phyloP scores from a whole-genome alignment of 23 tunicate genomes.

The Clavelina lepadiformis region DNA sequence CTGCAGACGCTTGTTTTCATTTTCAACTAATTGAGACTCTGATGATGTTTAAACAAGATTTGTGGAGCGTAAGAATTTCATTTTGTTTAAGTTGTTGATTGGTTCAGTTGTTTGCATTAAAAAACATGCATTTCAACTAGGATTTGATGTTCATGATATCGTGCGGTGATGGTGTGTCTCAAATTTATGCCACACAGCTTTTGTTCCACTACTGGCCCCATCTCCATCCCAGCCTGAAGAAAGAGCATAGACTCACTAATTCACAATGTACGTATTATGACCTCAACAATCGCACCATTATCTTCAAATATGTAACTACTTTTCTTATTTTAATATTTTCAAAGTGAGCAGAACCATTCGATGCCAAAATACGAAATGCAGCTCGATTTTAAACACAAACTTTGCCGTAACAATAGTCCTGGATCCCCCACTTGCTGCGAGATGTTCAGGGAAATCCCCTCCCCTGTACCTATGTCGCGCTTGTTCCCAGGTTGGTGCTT shows the following conservation, averaged over 20 bases:
- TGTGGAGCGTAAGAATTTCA: slow-evolving; percentile 63
- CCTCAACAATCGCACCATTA: too few species aligned
- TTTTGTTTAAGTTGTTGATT: background rate
- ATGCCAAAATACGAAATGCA: slow-evolving; percentile 51
- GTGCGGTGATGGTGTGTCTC: slow-evolving; percentile 27
- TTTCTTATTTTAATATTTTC: too few species aligned
- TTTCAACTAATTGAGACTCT: slow-evolving; percentile 71
- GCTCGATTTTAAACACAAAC: slow-evolving; percentile 28
- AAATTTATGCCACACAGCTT: slow-evolving; percentile 52
- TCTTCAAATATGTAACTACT: too few species aligned
- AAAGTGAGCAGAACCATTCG: too few species aligned
- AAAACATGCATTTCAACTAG: too few species aligned
- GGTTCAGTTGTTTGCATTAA: too few species aligned
- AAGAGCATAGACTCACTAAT: slow-evolving; percentile 15
- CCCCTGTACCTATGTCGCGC: slow-evolving; percentile 68
- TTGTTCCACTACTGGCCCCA: slow-evolving; percentile 88
- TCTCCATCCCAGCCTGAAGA: slow-evolving; percentile 10
- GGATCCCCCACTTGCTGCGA: slow-evolving; percentile 50
- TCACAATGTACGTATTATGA: background rate
- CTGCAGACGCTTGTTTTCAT: slow-evolving; percentile 53
- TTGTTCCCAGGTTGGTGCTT: slow-evolving; percentile 66
- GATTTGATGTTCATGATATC: slow-evolving; percentile 71
- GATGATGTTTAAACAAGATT: slow-evolving; percentile 69
- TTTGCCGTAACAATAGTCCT: slow-evolving; percentile 49
- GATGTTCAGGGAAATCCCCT: slow-evolving; percentile 37